Evolutionary conservation across 64 coral and sea anemone genomes (phyloP).

Genomic region (Catalaphyllia jardinei): DNA sequence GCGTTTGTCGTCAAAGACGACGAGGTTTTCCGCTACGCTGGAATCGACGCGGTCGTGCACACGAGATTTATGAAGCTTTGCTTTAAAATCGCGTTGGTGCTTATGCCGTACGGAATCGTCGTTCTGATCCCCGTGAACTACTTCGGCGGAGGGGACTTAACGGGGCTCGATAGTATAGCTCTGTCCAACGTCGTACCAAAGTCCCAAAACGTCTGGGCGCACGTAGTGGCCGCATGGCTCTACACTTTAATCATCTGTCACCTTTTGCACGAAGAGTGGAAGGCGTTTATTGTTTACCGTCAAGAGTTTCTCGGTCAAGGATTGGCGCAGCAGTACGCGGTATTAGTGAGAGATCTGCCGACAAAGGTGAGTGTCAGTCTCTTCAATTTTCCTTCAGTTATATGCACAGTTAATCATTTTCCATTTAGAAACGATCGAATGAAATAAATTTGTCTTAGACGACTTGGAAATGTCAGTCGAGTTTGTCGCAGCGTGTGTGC

Average conservation of each 20-base stretch:
- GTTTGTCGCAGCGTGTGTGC: slow-evolving; percentile 4
- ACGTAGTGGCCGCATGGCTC: slow-evolving; percentile 80
- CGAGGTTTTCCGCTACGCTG: slow-evolving; percentile 83
- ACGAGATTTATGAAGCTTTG: slow-evolving; percentile 89
- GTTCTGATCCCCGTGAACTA: slow-evolving; percentile 88
- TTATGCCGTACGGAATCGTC: slow-evolving; percentile 81
- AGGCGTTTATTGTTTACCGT: slow-evolving; percentile 71
- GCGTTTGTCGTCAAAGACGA: slow-evolving; percentile 83
- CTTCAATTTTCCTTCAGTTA: background rate
- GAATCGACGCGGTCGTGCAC: slow-evolving; percentile 90
- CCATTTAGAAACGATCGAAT: background rate
- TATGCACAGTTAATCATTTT: background rate
- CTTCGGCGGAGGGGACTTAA: slow-evolving; percentile 59
- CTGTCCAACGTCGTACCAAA: slow-evolving; percentile 65
- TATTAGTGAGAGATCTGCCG: slow-evolving; percentile 90
- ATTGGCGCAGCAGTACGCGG: slow-evolving; percentile 75
- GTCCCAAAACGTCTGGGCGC: slow-evolving; percentile 86
- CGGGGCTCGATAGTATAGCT: slow-evolving; percentile 64
- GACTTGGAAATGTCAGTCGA: background rate
- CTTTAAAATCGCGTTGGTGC: slow-evolving; percentile 82
- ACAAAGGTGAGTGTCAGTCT: background rate
- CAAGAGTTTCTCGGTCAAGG: slow-evolving; percentile 81
- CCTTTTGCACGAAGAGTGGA: slow-evolving; percentile 88
- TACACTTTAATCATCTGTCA: slow-evolving; percentile 87
- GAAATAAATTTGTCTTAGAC: background rate